phyloP scores from a whole-genome alignment of 92 coral and sea anemone genomes.

The Anthopleura xanthogrammica region DNA sequence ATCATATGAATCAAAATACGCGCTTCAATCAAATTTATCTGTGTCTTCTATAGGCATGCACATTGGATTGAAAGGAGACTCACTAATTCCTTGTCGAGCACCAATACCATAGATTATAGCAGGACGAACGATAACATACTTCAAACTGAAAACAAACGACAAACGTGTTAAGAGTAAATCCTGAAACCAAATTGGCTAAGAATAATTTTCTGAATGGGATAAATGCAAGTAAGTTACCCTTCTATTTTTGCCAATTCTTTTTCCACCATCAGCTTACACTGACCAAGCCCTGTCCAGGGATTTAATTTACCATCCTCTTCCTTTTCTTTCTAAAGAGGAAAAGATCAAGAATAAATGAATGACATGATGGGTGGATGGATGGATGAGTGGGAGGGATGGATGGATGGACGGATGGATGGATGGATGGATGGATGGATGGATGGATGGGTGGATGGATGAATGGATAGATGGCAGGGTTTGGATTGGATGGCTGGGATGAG shows the following conservation, averaged over 20 bases:
- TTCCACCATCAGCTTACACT: conserved; percentile 85
- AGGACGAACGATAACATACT: conserved; percentile 83
- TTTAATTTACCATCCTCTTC: conserved; percentile 72
- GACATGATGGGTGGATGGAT: not conserved
- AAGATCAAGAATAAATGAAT: too few species aligned
- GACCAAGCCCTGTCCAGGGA: conserved; percentile 95
- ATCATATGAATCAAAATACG: too few species aligned
- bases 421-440: too few species aligned
- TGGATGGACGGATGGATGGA: too few species aligned
- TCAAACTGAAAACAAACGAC: conserved; percentile 52
- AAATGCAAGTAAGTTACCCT: conserved; percentile 48
- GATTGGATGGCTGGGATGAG: too few species aligned
- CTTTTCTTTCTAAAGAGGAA: conserved; percentile 63
- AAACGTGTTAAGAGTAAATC: not conserved
- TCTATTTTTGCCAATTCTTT: conserved; percentile 75
- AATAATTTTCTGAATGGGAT: not conserved
- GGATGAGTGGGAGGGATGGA: too few species aligned
- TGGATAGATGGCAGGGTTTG: too few species aligned
- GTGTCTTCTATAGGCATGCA: not conserved
- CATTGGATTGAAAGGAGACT: conserved; percentile 7
- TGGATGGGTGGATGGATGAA: too few species aligned
- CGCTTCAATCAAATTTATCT: not conserved
- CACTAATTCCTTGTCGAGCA: conserved; percentile 89
- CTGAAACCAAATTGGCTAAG: not conserved
- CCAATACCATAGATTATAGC: conserved; percentile 86